Conservation (phyloP, 2,797 vertebrate genomes). For the Gorsachius magnificus region DNA sequence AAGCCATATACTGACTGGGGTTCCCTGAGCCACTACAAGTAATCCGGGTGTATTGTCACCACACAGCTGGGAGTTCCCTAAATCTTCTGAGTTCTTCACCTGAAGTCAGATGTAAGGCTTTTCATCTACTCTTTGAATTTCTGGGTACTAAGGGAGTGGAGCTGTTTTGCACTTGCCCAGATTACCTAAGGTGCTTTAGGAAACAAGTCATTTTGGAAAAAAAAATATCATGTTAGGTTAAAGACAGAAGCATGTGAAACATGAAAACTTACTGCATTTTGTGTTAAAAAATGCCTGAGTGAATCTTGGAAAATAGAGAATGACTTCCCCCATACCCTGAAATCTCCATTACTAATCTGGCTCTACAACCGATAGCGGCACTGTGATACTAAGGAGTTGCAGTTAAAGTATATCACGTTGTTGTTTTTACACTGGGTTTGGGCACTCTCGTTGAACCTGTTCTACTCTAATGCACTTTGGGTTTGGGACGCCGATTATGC, state of each 20-base stretch:
- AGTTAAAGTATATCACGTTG: not conserved
- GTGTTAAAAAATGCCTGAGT: not conserved
- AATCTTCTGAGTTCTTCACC: not conserved
- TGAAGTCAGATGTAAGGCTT: not conserved
- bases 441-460: not conserved
- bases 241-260: not conserved
- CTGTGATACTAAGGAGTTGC: not conserved
- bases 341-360: not conserved
- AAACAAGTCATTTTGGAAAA: not conserved
- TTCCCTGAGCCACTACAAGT: not conserved
- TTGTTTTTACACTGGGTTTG: not conserved
- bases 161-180: not conserved
- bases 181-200: not conserved
- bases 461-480: not conserved
- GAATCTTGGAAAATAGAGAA: not conserved
- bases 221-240: not conserved
- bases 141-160: not conserved
- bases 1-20: not conserved
- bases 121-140: not conserved
- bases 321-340: not conserved
- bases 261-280: not conserved
- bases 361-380: rapidly evolving
- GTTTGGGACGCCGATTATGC: not conserved
- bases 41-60: not conserved
- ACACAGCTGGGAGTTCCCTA: not conserved